Evolutionary conservation across 2,888 invertebrate genomes (phyloP), one percentile per base, ranked within the genome.

Genomic region (Liposcelis brunnea): DNA sequence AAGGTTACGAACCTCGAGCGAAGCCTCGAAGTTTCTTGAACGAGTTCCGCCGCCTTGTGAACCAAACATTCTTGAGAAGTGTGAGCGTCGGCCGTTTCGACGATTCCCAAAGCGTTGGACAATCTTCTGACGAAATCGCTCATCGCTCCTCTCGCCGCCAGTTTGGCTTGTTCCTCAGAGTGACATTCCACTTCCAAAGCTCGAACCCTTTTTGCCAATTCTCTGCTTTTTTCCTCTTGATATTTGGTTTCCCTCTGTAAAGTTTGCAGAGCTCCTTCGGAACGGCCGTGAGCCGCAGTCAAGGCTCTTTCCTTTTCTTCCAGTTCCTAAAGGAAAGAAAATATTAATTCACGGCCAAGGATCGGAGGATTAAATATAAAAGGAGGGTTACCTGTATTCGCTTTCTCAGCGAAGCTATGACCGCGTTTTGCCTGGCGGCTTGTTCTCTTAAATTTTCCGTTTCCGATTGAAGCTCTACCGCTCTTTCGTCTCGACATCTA

Each of bases 361-460:
- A 31, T 2, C 18, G 2, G n/a, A 33, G 16, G 18, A 44, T n/a
- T 42, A 46, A 15, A 31, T 10, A 6, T 2, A 16, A 8, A 8
- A 10, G n/a, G 42, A 2, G 38, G 44, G 48, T 42, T 47, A 67
- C 68, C 59, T 68, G 67, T 35, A 85, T 74, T 48, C 85, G 76
- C 59, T 80, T 81, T 58, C 80, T 80, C 43, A 86, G 69, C 0
- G 86, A 85, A 2, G 74, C 74, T 52, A 87, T 80, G 37, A 86
- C 70, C 1, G 86, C 77, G 55, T 78, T 80, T 61, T 87, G 85
- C 32, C 87, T 68, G 1, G 85, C 86, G 40, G 82, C 74, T 61
- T 86, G 87, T 50, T 87, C 83, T 6, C 80, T 70, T 14, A 82
- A 64, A 56, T 82, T 80, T 54, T 87, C 80, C 14, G 79, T 76